Evolutionary conservation across 2,113 vertebrate species (phyloP).

Genomic region (Smithornis capensis): DNA sequence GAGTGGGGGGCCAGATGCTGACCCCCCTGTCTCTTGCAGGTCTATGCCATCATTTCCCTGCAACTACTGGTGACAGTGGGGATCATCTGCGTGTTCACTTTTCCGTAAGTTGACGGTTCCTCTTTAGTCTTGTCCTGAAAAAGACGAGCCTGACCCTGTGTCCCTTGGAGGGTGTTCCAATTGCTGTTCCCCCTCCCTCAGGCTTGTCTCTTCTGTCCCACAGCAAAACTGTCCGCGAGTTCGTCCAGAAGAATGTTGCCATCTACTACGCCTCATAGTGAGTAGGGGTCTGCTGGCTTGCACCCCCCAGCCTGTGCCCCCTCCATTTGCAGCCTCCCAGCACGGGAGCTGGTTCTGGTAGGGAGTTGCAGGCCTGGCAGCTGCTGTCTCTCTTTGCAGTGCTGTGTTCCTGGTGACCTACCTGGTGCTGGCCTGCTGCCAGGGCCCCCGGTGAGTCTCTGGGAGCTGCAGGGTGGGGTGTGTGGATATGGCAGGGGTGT

Average conservation of each 20-base stretch:
- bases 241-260: conserved; percentile 73
- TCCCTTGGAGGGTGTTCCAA: not conserved
- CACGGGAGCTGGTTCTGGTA: no score
- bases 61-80: conserved; percentile 86
- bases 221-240: not conserved
- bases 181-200: not conserved
- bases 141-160: not conserved
- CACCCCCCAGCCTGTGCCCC: not conserved
- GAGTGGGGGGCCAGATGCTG: not conserved
- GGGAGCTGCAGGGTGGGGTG: not conserved
- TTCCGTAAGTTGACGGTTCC: conserved; percentile 68
- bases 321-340: not conserved
- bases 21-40: conserved; percentile 69
- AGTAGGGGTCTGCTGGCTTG: conserved; percentile 44
- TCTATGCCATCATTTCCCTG: conserved; percentile 87
- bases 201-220: not conserved
- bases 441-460: conserved; percentile 87
- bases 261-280: conserved; percentile 89
- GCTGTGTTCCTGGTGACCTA: conserved; percentile 87
- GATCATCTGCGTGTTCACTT: conserved; percentile 86
- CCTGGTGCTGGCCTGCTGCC: conserved; percentile 86
- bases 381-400: conserved; percentile 61
- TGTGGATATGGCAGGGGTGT: not conserved
- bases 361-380: not conserved
- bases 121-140: not conserved